phyloP scores from a whole-genome alignment of 2,113 vertebrate genomes.

The Parus major region DNA sequence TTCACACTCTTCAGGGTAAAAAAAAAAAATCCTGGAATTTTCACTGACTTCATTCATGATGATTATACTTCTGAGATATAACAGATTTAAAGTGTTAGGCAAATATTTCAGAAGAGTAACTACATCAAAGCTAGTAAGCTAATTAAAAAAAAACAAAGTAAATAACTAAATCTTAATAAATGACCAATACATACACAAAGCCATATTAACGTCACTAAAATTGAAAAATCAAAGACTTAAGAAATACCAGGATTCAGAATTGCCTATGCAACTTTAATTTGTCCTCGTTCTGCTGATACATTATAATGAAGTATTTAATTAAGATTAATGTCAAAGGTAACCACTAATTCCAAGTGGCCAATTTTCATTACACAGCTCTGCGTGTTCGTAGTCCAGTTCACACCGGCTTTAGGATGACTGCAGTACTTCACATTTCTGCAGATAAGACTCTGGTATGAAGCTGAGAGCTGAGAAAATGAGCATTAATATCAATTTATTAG shows the following conservation, averaged over 20 bases:
- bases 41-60: not conserved
- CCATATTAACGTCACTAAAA: not conserved
- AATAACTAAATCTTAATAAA: not conserved
- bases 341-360: constrained; percentile 50
- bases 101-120: not conserved
- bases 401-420: not conserved
- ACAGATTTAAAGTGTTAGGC: not conserved
- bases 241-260: constrained; percentile 8
- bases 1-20: not conserved
- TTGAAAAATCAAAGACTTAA: not conserved
- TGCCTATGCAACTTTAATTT: constrained; percentile 32
- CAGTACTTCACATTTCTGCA: constrained; percentile 15
- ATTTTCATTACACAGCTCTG: constrained; percentile 40
- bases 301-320: constrained; percentile 60
- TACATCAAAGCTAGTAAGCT: not conserved
- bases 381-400: not conserved
- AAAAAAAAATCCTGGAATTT: not conserved
- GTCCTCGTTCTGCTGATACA: constrained; percentile 6
- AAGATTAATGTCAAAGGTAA: constrained; percentile 64
- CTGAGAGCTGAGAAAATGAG: constrained; percentile 5
- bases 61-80: not conserved
- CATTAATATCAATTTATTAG: constrained; percentile 48
- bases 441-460: not conserved
- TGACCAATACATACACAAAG: not conserved
- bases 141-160: not conserved